phyloP scores from a whole-genome alignment of 2,888 invertebrate genomes.

The Harpalus rufipes region DNA sequence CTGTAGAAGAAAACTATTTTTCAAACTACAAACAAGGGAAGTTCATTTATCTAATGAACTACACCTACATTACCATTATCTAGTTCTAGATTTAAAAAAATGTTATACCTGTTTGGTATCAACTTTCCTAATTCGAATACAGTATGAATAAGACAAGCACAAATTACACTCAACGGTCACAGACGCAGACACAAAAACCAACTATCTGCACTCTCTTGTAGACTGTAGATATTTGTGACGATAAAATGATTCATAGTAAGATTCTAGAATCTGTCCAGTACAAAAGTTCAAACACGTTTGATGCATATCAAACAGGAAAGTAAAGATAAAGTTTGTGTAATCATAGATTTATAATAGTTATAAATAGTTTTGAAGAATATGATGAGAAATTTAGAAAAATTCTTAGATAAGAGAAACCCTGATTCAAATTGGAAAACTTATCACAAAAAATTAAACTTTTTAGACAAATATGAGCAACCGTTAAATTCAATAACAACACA shows the following conservation, averaged over 20 bases:
- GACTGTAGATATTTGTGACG: not conserved
- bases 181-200: not conserved
- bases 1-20: slow-evolving; percentile 7
- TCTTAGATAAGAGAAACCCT: not conserved
- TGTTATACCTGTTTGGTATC: not conserved
- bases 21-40: slow-evolving; percentile 40
- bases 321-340: slow-evolving; percentile 14
- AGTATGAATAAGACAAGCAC: slow-evolving; percentile 4
- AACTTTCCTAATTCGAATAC: slow-evolving; percentile 33
- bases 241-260: not conserved
- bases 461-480: not conserved
- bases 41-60: slow-evolving; percentile 34
- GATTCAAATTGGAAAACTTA: not conserved
- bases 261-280: slow-evolving; percentile 15
- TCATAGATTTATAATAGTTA: not conserved
- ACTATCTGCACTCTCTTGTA: not conserved
- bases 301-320: slow-evolving; percentile 30
- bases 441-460: not conserved
- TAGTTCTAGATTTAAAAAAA: slow-evolving; percentile 3
- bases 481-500: not conserved
- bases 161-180: not conserved
- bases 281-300: slow-evolving; percentile 11
- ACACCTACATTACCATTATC: slow-evolving; percentile 19
- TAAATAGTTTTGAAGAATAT: not conserved
- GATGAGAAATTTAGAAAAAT: not conserved